Conservation (phyloP, 2,888 invertebrate genomes). For the Andricus quercusramuli region DNA sequence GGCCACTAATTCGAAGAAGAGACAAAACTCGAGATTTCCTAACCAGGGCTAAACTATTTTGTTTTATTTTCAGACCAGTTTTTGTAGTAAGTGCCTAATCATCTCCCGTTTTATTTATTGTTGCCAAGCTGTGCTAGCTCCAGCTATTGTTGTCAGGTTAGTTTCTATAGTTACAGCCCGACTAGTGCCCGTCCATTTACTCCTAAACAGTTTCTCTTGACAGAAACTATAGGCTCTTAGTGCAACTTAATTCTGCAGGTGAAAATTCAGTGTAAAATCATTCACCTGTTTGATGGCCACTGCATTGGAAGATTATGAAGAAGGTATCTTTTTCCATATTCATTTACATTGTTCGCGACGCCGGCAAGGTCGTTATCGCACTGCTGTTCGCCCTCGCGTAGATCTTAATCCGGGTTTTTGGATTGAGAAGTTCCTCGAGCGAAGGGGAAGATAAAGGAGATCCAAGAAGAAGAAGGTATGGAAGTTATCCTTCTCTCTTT, state of each 20-base stretch:
- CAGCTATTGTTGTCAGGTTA: too few species aligned
- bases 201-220: too few species aligned
- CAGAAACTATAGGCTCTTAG: too few species aligned
- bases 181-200: too few species aligned
- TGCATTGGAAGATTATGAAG: not conserved
- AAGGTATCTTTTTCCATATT: constrained; percentile 1
- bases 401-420: not conserved
- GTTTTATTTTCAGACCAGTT: too few species aligned
- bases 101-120: too few species aligned
- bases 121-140: too few species aligned
- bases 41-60: too few species aligned
- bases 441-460: not conserved
- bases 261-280: not conserved
- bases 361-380: constrained; percentile 7
- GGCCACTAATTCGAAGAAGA: too few species aligned
- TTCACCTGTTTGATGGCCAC: not conserved
- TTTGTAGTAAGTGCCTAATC: too few species aligned
- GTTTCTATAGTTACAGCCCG: too few species aligned
- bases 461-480: not conserved
- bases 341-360: not conserved
- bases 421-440: constrained; percentile 4
- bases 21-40: too few species aligned
- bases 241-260: not conserved
- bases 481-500: not conserved
- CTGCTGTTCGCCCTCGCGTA: not conserved